Percentiles rank a stretch among this genome's conserved stretches.
These are phyloP conservation scores for Latrodectus elegans DNA, from an alignment of 2,888 invertebrate genomes.

Conservation along the genomic window DNA sequence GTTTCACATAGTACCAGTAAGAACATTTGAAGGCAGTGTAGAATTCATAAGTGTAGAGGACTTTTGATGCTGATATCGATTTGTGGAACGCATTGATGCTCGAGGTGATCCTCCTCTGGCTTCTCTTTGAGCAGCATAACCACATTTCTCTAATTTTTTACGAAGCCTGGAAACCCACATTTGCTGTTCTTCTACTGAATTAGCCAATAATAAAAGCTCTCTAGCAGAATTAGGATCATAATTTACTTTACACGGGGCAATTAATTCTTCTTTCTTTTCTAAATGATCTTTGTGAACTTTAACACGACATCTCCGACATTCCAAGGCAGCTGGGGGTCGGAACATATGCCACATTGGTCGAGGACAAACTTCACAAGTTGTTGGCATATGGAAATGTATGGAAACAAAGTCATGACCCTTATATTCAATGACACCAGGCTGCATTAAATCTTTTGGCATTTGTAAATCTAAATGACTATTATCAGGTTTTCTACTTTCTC, in stretches of 20 bases:
- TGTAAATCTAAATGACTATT: constrained; percentile 70
- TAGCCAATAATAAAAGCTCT: constrained; percentile 82
- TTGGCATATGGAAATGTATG: constrained; percentile 98
- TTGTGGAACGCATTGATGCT: constrained; percentile 69
- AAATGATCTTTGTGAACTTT: constrained; percentile 99
- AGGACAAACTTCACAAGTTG: constrained; percentile 97
- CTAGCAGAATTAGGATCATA: constrained; percentile 95
- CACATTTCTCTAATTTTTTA: constrained; percentile 71
- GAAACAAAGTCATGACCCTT: constrained; percentile 97
- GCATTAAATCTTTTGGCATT: constrained; percentile 71
- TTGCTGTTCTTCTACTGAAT: constrained; percentile 70
- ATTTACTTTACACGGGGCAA: constrained; percentile 96
- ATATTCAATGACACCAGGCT: constrained; percentile 82
- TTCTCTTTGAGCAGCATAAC: constrained; percentile 71
- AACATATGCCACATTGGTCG: constrained; percentile 98
- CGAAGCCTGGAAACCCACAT: constrained; percentile 70
- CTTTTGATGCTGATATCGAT: constrained; percentile 66
- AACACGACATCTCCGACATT: constrained; percentile 97
- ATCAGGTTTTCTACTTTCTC: constrained; percentile 81
- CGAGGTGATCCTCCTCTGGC: constrained; percentile 62
- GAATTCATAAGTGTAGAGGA: constrained; percentile 51
- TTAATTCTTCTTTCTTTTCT: constrained; percentile 86
- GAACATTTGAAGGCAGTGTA: constrained; percentile 52
- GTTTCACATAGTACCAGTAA: constrained; percentile 49
- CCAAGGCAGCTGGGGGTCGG: constrained; percentile 96